These are phyloP conservation scores for Onchidella celtica DNA, from an alignment of 2,888 invertebrate genomes.

Conservation along the genomic window DNA sequence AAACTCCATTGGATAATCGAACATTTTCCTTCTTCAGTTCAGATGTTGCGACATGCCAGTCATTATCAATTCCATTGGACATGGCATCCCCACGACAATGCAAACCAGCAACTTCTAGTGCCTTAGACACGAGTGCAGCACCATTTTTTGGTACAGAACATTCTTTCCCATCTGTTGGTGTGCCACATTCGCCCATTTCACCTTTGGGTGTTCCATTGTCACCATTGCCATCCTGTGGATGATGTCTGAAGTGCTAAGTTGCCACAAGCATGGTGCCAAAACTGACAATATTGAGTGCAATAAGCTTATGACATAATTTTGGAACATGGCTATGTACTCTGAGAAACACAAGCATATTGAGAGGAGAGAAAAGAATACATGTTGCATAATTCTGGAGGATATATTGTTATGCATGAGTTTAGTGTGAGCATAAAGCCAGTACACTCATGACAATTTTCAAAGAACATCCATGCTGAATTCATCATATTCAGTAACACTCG, in stretches of 20 bases:
- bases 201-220: constrained; percentile 38
- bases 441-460: too few relatives aligned
- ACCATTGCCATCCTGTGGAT: constrained; percentile 42
- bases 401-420: too few relatives aligned
- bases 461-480: too few relatives aligned
- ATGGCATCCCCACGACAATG: constrained; percentile 7
- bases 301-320: too few relatives aligned
- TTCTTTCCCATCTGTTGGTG: constrained; percentile 16
- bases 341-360: too few relatives aligned
- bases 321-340: too few relatives aligned
- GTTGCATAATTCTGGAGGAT: too few relatives aligned
- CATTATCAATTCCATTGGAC: constrained; percentile 10
- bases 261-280: background rate
- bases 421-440: too few relatives aligned
- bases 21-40: constrained; percentile 27
- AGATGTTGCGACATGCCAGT: constrained; percentile 18
- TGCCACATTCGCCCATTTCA: constrained; percentile 39
- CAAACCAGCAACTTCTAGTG: constrained; percentile 1
- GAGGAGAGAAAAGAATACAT: too few relatives aligned
- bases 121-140: constrained; percentile 6
- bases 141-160: constrained; percentile 1
- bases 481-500: too few relatives aligned
- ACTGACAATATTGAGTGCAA: background rate
- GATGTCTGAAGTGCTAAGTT: background rate
- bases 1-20: background rate